These are phyloP conservation scores for Eupeodes latifasciatus DNA, from an alignment of 2,888 invertebrate species.

Conservation along the genomic window DNA sequence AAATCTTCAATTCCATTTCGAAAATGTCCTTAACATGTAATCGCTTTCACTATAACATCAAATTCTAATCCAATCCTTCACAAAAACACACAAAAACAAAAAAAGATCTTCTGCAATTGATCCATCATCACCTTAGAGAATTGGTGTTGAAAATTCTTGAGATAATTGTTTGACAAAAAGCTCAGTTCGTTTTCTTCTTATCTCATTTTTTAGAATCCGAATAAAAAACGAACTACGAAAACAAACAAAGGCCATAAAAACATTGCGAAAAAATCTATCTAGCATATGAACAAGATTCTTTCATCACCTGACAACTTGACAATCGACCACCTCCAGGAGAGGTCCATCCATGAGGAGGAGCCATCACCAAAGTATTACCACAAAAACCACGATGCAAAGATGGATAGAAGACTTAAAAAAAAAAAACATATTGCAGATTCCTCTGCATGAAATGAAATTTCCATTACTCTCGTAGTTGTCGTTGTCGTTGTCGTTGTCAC, in stretches of 20 bases:
- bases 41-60: constrained; percentile 41
- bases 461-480: constrained; percentile 44
- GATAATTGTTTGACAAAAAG: constrained; percentile 60
- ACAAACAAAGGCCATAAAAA: constrained; percentile 2
- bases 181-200: constrained; percentile 17
- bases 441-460: constrained; percentile 71
- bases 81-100: not conserved
- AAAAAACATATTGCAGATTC: constrained; percentile 42
- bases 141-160: constrained; percentile 38
- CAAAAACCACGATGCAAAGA: constrained; percentile 13
- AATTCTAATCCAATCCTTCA: constrained; percentile 25
- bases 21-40: constrained; percentile 55
- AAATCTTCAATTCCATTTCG: not conserved
- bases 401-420: not conserved
- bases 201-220: not conserved
- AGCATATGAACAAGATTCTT: constrained; percentile 45
- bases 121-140: constrained; percentile 47
- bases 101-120: constrained; percentile 57
- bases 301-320: constrained; percentile 63
- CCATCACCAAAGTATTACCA: constrained; percentile 20
- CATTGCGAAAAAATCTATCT: constrained; percentile 40
- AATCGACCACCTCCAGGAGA: constrained; percentile 24
- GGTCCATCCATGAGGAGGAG: not conserved
- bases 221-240: not conserved
- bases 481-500: too few species aligned